Conservation (phyloP, 2,888 invertebrate species). For the Cetonia aurata region DNA sequence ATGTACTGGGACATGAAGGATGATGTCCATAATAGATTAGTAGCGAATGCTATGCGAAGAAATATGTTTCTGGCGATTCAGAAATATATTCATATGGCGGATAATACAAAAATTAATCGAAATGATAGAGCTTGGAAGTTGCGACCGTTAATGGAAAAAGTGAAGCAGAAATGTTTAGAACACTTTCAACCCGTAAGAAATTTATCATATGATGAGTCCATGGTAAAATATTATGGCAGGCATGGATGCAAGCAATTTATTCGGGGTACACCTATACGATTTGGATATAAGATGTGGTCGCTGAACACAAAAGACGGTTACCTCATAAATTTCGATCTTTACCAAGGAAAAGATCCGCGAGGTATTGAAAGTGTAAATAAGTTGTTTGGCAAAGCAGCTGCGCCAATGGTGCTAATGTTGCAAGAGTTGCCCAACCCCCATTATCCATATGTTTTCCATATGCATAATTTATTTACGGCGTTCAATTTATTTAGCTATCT, state of each 20-base stretch:
- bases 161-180: too few relatives aligned
- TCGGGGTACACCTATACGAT: not conserved
- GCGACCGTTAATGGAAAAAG: too few relatives aligned
- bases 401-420: not conserved
- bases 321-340: not conserved
- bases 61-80: too few relatives aligned
- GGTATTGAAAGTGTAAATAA: not conserved
- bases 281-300: not conserved
- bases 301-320: not conserved
- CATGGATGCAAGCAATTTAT: slow-evolving; percentile 5
- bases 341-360: not conserved
- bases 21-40: too few relatives aligned
- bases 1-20: too few relatives aligned
- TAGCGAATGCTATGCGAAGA: too few relatives aligned
- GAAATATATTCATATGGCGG: too few relatives aligned
- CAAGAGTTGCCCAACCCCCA: not conserved
- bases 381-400: not conserved
- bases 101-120: too few relatives aligned
- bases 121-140: too few relatives aligned
- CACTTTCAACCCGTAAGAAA: too few relatives aligned
- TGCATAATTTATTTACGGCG: not conserved
- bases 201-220: too few relatives aligned
- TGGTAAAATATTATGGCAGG: not conserved
- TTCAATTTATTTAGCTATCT: not conserved
- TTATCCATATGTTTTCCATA: not conserved